Percentiles rank a stretch among this genome's conserved stretches.
These are phyloP conservation scores for Zoanthus sociatus DNA, from an alignment of 92 coral and sea anemone genomes.

Conservation along the genomic window DNA sequence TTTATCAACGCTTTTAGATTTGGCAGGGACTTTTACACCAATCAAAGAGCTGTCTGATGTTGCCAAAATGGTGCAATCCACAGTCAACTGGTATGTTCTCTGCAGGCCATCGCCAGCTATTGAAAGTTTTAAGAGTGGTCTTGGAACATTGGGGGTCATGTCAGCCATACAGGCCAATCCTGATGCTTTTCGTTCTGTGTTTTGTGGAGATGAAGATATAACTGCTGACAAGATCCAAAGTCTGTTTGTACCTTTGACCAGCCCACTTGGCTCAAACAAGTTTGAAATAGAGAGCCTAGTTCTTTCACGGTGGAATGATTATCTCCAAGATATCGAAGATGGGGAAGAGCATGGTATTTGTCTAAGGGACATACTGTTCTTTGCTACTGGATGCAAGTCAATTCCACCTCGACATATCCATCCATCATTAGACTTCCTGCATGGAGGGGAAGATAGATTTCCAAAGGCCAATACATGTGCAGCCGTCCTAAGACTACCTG, in stretches of 20 bases:
- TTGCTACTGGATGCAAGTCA: conserved; percentile 39
- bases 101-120: conserved; percentile 47
- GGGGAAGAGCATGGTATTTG: conserved; percentile 41
- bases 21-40: conserved; percentile 29
- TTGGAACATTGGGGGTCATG: conserved; percentile 45
- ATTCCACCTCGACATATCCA: conserved; percentile 33
- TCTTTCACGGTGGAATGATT: conserved; percentile 40
- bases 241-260: conserved; percentile 38
- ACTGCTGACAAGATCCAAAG: conserved; percentile 36
- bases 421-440: conserved; percentile 40
- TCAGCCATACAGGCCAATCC: conserved; percentile 25
- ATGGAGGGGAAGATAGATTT: conserved; percentile 32
- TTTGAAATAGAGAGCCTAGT: conserved; percentile 47
- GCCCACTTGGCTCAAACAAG: conserved; percentile 54
- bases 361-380: conserved; percentile 43
- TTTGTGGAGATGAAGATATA: background rate
- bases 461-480: conserved; percentile 40
- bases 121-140: conserved; percentile 51
- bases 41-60: conserved; percentile 25
- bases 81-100: conserved; percentile 44
- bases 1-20: conserved; percentile 30
- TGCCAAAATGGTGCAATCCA: conserved; percentile 29
- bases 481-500: conserved; percentile 25
- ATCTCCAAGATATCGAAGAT: conserved; percentile 43
- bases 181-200: conserved; percentile 27